Conservation (phyloP, 2,113 vertebrate species). For the Odocoileus virginianus region DNA sequence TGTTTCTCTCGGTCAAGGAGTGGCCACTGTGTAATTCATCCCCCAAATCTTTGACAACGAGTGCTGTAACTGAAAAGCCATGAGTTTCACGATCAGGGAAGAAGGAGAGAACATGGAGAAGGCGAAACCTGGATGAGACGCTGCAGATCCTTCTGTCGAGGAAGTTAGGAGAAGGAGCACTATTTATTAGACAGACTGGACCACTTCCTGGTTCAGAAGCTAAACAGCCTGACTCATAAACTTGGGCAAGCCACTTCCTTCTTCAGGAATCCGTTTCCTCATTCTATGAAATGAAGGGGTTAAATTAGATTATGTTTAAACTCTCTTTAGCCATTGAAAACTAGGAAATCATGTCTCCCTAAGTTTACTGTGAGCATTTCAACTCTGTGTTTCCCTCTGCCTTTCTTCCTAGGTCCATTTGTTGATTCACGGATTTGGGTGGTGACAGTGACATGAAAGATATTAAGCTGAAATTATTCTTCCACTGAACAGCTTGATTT, state of each 20-base stretch:
- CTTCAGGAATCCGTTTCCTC: background rate
- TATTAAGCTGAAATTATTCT: background rate
- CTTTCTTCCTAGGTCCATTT: background rate
- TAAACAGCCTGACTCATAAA: background rate
- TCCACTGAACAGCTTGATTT: background rate
- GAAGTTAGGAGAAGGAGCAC: background rate
- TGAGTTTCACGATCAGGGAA: background rate
- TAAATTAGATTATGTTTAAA: background rate
- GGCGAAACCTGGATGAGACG: accelerated
- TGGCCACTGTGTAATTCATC: too few relatives aligned
- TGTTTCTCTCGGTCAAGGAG: background rate
- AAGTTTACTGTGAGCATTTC: background rate
- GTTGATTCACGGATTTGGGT: background rate
- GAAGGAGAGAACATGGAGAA: background rate
- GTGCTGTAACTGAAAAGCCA: background rate
- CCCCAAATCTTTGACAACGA: background rate
- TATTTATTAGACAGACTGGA: background rate
- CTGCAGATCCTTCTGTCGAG: background rate
- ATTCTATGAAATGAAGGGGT: background rate
- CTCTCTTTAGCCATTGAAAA: background rate
- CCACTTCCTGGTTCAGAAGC: background rate
- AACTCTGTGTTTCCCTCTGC: background rate
- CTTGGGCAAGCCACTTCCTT: background rate
- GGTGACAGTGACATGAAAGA: background rate
- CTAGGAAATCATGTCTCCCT: background rate